These are phyloP conservation scores for Tetheella fluctuosa DNA, from an alignment of 2,888 invertebrate genomes.

Conservation along the genomic window DNA sequence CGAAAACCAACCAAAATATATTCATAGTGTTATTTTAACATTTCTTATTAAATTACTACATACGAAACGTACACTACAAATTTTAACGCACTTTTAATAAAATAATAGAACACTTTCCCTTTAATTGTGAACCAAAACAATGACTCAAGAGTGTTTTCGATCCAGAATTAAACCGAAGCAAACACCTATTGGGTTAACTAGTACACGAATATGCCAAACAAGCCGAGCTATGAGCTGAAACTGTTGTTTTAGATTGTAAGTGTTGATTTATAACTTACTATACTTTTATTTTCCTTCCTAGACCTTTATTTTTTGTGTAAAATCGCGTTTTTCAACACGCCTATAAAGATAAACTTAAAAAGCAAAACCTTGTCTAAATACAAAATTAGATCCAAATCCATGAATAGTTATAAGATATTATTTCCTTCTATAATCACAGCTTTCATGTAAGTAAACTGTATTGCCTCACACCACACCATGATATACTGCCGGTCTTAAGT, in stretches of 20 bases:
- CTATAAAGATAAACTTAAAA: no score
- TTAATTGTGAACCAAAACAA: slow-evolving; percentile 12
- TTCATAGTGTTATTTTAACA: no score
- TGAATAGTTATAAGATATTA: neutral
- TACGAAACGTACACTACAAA: no score
- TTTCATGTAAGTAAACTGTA: neutral
- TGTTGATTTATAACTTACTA: no score
- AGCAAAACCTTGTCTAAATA: no score
- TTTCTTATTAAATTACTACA: no score
- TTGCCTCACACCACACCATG: slow-evolving; percentile 7
- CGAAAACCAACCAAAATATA: no score
- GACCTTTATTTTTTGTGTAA: no score
- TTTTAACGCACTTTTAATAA: no score
- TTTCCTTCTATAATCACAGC: neutral
- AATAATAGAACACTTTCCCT: neutral
- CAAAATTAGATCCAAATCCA: no score
- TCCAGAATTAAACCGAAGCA: slow-evolving; percentile 7
- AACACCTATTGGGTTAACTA: neutral
- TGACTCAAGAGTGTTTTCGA: slow-evolving; percentile 13
- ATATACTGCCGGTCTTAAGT: slow-evolving; percentile 12
- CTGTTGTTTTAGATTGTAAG: neutral
- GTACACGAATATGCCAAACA: neutral
- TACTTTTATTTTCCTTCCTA: no score
- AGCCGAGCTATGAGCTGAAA: neutral
- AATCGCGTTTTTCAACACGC: no score